phyloP scores from a whole-genome alignment of 1,140 invertebrate genomes.

The Ectropis grisescens region DNA sequence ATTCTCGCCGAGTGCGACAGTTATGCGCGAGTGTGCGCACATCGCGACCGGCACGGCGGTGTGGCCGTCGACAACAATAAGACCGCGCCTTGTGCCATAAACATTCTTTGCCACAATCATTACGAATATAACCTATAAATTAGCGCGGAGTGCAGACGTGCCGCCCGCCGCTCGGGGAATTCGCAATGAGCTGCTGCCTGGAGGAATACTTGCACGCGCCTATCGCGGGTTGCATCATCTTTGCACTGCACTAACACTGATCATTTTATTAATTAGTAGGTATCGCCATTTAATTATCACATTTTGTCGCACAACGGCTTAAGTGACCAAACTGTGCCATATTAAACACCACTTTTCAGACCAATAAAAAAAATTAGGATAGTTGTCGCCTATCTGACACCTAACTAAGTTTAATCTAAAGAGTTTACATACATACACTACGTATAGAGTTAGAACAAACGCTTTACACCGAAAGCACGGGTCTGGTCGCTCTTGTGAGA shows the following conservation, averaged over 20 bases:
- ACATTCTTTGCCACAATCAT: conserved; percentile 58
- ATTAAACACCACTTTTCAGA: too few species aligned
- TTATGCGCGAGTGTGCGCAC: conserved; percentile 39
- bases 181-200: conserved; percentile 29
- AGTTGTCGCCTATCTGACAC: too few species aligned
- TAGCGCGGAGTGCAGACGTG: conserved; percentile 32
- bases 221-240: too few species aligned
- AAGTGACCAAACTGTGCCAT: not conserved
- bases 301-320: conserved; percentile 14
- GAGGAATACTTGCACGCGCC: conserved; percentile 17
- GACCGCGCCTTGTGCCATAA: conserved; percentile 51
- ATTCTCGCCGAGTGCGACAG: conserved; percentile 41
- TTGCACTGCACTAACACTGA: too few species aligned
- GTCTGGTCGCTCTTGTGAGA: too few species aligned
- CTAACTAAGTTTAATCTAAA: too few species aligned
- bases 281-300: conserved; percentile 12
- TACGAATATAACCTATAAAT: conserved; percentile 62
- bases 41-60: conserved; percentile 21
- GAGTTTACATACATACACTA: too few species aligned
- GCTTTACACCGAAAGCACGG: too few species aligned
- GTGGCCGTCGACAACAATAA: conserved; percentile 53
- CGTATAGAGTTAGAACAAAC: too few species aligned
- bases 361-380: too few species aligned
- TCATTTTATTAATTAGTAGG: too few species aligned
- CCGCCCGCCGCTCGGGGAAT: conserved; percentile 26